Evolutionary conservation across 2,113 vertebrate genomes (phyloP), one percentile per base, ranked within the genome.

Genomic region (Lota lota): DNA sequence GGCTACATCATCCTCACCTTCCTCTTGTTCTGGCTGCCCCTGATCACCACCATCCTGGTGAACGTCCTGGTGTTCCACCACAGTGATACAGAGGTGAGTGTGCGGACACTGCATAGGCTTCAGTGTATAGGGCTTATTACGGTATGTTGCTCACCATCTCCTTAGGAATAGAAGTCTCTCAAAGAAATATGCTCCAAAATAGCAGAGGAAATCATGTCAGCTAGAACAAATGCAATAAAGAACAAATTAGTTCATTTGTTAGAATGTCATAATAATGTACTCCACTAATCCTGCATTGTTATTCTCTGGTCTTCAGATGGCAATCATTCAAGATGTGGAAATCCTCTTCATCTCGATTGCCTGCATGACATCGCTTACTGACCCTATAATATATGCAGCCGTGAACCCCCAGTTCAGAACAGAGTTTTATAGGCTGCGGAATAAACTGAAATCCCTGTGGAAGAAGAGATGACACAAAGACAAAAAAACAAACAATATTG

Each of bases 1-100:
- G 92, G 86, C 22, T 93, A 91, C 72, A 92, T 93, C 1, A 91
- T 92, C 12, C 10, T 91, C n/a, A 89, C 91, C 11, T 93, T 92
- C 70, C 69, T 93, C 15, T 33, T 92, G 5, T 91, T 91, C 70
- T 92, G 91, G 92, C 73, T 88, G 10, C 92, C 90, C 0, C 20
- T 93, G 57, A 87, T 93, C 57, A 79, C 68, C 40, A 88, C 81
- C 0, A 83, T 88, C 47, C 50, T 92, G 20, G 15, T 85, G 51
- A 91, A 91, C 64, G 69, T 79, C 36, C 22, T 79, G 2, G n/a
- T 78, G 22, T 21, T 68, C 72, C 61, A 64, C 60, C 81, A 81
- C 59, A 78, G 53, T 8, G 66, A 60, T 5, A 56, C 63, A 74
- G 67, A 54, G 64, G 91, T 92, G 74, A 85, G 88, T 12, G 40